Evolutionary conservation across 2,888 invertebrate species (phyloP).

Genomic region (Parapristionchus giblindavisi): DNA sequence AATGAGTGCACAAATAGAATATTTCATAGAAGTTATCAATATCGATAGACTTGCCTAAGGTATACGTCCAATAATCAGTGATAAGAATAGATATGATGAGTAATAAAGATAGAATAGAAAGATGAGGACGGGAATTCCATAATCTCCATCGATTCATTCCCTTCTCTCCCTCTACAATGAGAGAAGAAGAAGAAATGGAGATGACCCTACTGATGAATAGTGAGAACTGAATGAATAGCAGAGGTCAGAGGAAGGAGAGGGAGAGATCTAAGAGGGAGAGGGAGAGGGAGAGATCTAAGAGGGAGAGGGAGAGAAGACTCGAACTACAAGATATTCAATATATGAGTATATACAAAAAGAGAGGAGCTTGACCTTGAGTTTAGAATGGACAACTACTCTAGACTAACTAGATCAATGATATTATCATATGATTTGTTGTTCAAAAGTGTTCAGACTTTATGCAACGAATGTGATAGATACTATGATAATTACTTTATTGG

Average conservation of each 20-base stretch:
- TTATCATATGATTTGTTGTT: no score
- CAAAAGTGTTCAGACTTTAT: no score
- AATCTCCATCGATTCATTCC: background rate
- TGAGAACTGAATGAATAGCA: background rate
- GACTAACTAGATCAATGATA: no score
- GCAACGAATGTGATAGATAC: no score
- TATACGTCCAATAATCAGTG: background rate
- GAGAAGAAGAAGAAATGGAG: slow-evolving; percentile 15
- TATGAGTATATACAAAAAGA: background rate
- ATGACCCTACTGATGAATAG: no score
- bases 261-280: no score
- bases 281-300: no score
- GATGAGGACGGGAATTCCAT: slow-evolving; percentile 12
- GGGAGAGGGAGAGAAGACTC: slow-evolving; percentile 1
- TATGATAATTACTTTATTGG: no score
- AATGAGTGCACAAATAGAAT: no score
- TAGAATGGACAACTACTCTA: no score
- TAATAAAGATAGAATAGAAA: background rate
- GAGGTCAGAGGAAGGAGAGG: slow-evolving; percentile 5
- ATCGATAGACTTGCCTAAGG: background rate
- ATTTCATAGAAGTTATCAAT: background rate
- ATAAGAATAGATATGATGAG: slow-evolving; percentile 7
- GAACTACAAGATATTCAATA: background rate
- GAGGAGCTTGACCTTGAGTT: slow-evolving; percentile 16
- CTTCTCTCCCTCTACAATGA: slow-evolving; percentile 19